Evolutionary conservation across 2,113 vertebrate species (phyloP).

Genomic region (Genyomyrus donnyi): DNA sequence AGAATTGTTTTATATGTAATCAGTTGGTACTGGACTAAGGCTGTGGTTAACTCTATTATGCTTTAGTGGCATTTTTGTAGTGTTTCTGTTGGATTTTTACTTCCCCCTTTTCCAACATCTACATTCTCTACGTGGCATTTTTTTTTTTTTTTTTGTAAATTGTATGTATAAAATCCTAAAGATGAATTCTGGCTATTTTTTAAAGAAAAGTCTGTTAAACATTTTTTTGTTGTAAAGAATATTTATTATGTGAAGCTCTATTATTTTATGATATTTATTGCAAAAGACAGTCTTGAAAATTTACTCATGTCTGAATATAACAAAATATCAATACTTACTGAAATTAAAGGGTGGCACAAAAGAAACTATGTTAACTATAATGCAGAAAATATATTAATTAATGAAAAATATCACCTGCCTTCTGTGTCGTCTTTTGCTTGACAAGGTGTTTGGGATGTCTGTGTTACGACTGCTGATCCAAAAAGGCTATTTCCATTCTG

Average conservation of each 20-base stretch:
- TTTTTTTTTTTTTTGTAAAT: slow-evolving; percentile 69
- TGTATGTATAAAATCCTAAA: slow-evolving; percentile 89
- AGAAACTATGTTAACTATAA: slow-evolving; percentile 99
- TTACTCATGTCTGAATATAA: slow-evolving; percentile 99
- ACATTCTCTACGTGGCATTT: slow-evolving; percentile 69
- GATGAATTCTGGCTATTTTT: slow-evolving; percentile 97
- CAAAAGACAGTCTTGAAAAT: slow-evolving; percentile 93
- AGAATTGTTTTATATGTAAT: slow-evolving; percentile 51
- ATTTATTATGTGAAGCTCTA: slow-evolving; percentile 99
- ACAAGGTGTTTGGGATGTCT: neutral
- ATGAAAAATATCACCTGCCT: slow-evolving; percentile 68
- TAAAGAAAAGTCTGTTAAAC: slow-evolving; percentile 88
- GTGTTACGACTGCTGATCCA: neutral
- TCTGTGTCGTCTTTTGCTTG: slow-evolving; percentile 43
- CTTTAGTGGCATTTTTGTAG: slow-evolving; percentile 51
- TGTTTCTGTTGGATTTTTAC: slow-evolving; percentile 59
- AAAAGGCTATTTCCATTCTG: neutral
- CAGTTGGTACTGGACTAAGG: slow-evolving; percentile 49
- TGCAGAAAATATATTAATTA: slow-evolving; percentile 99
- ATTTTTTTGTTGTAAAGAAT: slow-evolving; percentile 93
- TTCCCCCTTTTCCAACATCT: slow-evolving; percentile 39
- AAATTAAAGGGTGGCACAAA: slow-evolving; percentile 83
- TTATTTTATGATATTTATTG: slow-evolving; percentile 99
- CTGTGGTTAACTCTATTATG: slow-evolving; percentile 44
- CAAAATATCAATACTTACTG: slow-evolving; percentile 98